Evolutionary conservation across 2,797 vertebrate genomes (phyloP).

Genomic region (Phoxinus dragarum): DNA sequence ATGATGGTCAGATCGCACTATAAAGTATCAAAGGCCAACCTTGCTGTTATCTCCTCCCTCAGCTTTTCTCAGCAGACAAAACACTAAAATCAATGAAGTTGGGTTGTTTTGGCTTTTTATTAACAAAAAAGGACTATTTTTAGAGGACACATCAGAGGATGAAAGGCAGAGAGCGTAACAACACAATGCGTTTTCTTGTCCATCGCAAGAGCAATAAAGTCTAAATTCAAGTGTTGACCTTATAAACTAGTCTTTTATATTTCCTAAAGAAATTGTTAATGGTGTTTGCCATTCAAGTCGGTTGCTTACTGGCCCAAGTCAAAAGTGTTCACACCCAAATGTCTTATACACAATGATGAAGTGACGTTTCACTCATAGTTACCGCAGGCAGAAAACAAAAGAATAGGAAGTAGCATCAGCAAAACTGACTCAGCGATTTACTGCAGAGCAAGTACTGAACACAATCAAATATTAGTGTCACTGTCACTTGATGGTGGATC

Average conservation of each 20-base stretch:
- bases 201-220: neutral
- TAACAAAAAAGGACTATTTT: slow-evolving; percentile 40
- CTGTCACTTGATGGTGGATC: too few relatives aligned
- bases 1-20: slow-evolving; percentile 15
- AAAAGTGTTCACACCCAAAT: too few relatives aligned
- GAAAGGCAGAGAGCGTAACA: neutral
- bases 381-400: too few relatives aligned
- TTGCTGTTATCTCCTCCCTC: slow-evolving; percentile 40
- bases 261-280: neutral
- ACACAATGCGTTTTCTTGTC: neutral
- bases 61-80: slow-evolving; percentile 37
- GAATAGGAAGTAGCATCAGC: too few relatives aligned
- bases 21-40: slow-evolving; percentile 49
- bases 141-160: slow-evolving; percentile 34
- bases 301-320: neutral
- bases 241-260: neutral
- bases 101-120: slow-evolving; percentile 14
- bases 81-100: slow-evolving; percentile 45
- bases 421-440: too few relatives aligned
- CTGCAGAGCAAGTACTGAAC: too few relatives aligned
- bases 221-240: neutral
- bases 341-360: too few relatives aligned
- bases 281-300: neutral
- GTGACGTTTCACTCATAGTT: too few relatives aligned
- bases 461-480: too few relatives aligned